A percentile compares a stretch with the other conserved stretches of the same genome.
Evolutionary conservation across 2,797 vertebrate genomes (phyloP).

Genomic region (Nasua narica): DNA sequence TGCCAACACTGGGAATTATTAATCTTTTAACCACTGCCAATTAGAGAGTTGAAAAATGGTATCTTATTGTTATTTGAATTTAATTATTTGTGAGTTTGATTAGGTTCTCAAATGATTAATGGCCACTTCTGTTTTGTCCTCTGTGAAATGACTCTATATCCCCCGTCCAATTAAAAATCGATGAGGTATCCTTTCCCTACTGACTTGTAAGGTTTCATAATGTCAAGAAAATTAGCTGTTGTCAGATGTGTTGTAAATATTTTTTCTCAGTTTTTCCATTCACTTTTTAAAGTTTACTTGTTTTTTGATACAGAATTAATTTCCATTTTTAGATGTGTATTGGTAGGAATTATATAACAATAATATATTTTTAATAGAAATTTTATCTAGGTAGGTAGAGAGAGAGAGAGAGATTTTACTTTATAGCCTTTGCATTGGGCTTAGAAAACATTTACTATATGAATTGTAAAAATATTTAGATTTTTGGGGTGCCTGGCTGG

Average conservation of each 20-base stretch:
- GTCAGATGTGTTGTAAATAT: background rate
- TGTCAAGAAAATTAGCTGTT: background rate
- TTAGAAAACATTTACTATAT: background rate
- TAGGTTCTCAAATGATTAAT: constrained; percentile 23
- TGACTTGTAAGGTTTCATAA: background rate
- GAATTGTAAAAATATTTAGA: background rate
- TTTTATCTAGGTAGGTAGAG: background rate
- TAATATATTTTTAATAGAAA: background rate
- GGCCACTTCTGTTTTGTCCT: background rate
- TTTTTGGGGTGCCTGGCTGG: background rate
- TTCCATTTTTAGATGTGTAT: background rate
- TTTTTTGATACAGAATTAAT: background rate
- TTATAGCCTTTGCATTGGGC: background rate
- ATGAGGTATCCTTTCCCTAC: background rate
- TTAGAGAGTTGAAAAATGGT: constrained; percentile 36
- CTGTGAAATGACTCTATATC: background rate
- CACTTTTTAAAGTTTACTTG: background rate
- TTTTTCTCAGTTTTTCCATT: background rate
- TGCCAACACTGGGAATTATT: constrained; percentile 44
- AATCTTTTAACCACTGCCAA: constrained; percentile 56
- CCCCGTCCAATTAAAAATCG: background rate
- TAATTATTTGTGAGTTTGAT: constrained; percentile 52
- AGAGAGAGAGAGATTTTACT: background rate
- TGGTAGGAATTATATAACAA: background rate
- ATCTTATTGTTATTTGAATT: constrained; percentile 53